These are phyloP conservation scores for Coreoperca whiteheadi DNA, from an alignment of 2,113 vertebrate species.

Conservation along the genomic window DNA sequence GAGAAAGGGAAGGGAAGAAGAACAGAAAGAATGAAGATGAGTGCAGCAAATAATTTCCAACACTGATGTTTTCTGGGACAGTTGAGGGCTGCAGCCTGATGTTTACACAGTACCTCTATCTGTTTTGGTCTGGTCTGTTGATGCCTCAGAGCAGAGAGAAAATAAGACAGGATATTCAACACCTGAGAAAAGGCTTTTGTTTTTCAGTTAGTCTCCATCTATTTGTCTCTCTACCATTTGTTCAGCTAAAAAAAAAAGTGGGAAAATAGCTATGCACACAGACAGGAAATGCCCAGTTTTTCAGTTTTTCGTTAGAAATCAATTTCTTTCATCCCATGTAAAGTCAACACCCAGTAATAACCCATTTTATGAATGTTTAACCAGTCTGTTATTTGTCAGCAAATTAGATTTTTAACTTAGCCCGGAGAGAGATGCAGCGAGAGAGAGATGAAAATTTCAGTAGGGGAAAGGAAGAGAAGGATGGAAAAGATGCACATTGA, in stretches of 20 bases:
- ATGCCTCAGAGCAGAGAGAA: neutral
- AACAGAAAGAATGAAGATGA: slow-evolving; percentile 9
- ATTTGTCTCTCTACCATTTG: neutral
- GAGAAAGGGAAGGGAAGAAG: neutral
- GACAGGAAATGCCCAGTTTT: neutral
- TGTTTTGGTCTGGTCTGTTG: neutral
- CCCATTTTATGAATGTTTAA: slow-evolving; percentile 35
- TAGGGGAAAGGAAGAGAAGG: neutral
- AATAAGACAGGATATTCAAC: neutral
- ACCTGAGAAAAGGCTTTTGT: neutral
- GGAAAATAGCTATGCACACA: too few relatives aligned
- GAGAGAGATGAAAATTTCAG: neutral
- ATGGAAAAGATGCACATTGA: neutral
- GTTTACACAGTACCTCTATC: neutral
- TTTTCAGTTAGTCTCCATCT: neutral
- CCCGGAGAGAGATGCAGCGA: slow-evolving; percentile 6
- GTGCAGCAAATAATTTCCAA: neutral
- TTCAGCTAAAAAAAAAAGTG: neutral
- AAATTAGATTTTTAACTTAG: slow-evolving; percentile 24
- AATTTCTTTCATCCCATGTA: slow-evolving; percentile 10
- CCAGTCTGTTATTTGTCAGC: slow-evolving; percentile 30
- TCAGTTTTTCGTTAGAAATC: neutral
- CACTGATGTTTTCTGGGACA: neutral
- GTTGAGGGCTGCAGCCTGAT: neutral
- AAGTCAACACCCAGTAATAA: slow-evolving; percentile 22